Evolutionary conservation across 2,797 vertebrate genomes (phyloP), one percentile per base, ranked within the genome.

Genomic region (Intellagama lesueurii): DNA sequence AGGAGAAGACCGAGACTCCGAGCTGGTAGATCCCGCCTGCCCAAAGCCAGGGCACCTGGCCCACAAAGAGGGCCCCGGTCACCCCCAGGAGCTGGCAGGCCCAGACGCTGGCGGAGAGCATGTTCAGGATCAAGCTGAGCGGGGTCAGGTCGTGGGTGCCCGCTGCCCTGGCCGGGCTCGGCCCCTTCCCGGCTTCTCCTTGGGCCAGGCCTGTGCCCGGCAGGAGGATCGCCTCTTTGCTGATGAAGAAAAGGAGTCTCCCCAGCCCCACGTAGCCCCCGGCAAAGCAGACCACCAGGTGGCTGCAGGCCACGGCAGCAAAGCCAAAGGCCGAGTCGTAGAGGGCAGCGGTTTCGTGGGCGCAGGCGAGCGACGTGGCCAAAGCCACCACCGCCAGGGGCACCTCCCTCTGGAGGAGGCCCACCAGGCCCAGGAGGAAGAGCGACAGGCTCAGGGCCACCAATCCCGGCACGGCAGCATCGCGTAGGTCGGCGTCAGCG

Each of bases 41-140:
- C 98, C 98, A 98, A 81, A 98, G 95, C 98, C 98, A 98, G 75
- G 98, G 97, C 78, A 98, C 97, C 0, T 98, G 98, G 7, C 98
- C 97, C 0, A 92, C 44, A 73, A 87, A 97, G 0, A 98, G 97
- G 0, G 12, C 70, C 64, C 91, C 95, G 40, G 98, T 98, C 92
- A 98, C 91, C 0, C 97, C 97, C 81, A 98, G 94, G 47, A 98
- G 93, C 82, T 96, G 96, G 92, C 98, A 98, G 82, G 95, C 97
- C 80, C 98, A 93, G 73, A 98, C 96, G 1, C 97, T 96, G 52
- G 98, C 98, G 0, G 97, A 96, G 9, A 98, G 94, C 97, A 98
- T 88, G 95, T 98, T 98, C 96, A 98, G 97, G 52, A 96, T 96
- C 88, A 98, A 91, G 68, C 97, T 96, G 0, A 96, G 88, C 9